A percentile compares a stretch with the other conserved stretches of the same genome.
phyloP scores from a whole-genome alignment of 1,140 invertebrate species.

The Drosophila serrata region DNA sequence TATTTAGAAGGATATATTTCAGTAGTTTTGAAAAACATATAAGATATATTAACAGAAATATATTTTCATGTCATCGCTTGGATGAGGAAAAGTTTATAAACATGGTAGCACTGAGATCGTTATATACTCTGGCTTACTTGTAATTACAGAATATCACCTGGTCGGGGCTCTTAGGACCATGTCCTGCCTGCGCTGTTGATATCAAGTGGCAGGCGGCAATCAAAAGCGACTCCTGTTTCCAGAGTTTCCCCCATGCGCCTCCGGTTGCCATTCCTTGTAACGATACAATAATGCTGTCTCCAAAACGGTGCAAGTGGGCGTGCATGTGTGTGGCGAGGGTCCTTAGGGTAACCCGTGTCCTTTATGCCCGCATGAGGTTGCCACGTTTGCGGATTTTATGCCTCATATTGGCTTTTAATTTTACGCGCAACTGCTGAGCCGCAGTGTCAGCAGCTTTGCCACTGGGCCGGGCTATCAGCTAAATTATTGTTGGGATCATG shows the following conservation, averaged over 20 bases:
- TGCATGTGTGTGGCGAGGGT: slow-evolving; percentile 15
- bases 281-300: slow-evolving; percentile 58
- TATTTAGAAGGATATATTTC: too few species aligned
- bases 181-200: slow-evolving; percentile 14
- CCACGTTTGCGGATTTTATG: slow-evolving; percentile 74
- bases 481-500: slow-evolving; percentile 60
- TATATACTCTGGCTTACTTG: too few species aligned
- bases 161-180: background rate
- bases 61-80: too few species aligned
- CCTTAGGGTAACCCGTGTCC: slow-evolving; percentile 31
- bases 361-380: slow-evolving; percentile 40
- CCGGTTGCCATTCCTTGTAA: slow-evolving; percentile 42
- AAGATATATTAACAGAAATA: too few species aligned
- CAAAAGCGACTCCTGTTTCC: slow-evolving; percentile 40
- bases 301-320: slow-evolving; percentile 16
- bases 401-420: slow-evolving; percentile 80
- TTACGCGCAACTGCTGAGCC: slow-evolving; percentile 64
- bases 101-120: too few species aligned
- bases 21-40: too few species aligned
- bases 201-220: slow-evolving; percentile 68
- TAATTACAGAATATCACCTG: background rate
- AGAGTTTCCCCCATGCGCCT: background rate
- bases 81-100: too few species aligned
- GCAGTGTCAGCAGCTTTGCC: slow-evolving; percentile 66
- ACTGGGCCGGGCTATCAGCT: slow-evolving; percentile 40